Percentiles rank a stretch among this genome's conserved stretches.
Conservation (phyloP, 2,113 vertebrate genomes). For the Chionomys nivalis region DNA sequence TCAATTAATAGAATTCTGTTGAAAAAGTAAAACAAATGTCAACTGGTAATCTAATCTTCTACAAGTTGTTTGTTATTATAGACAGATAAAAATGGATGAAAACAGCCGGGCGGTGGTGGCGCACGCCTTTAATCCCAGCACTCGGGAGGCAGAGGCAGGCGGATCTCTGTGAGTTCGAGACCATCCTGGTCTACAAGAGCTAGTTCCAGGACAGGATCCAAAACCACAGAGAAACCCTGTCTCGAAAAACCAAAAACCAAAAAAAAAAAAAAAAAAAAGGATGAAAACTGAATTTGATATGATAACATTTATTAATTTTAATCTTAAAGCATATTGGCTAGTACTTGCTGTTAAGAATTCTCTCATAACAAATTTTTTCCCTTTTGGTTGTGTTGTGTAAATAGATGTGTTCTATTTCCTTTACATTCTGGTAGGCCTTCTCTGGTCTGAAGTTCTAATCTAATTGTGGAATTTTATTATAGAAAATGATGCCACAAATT, state of each 20-base stretch:
- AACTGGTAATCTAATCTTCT: slow-evolving; percentile 24
- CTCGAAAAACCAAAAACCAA: no score
- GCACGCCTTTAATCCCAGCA: no score
- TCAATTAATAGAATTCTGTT: slow-evolving; percentile 45
- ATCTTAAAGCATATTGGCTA: slow-evolving; percentile 27
- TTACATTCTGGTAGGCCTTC: background rate
- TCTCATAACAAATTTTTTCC: background rate
- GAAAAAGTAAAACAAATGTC: slow-evolving; percentile 47
- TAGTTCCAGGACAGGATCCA: no score
- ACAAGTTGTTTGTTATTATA: background rate
- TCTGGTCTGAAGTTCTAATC: background rate
- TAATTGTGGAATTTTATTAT: slow-evolving; percentile 22
- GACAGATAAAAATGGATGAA: slow-evolving; percentile 30
- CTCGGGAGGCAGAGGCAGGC: no score
- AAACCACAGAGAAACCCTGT: no score
- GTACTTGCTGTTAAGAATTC: background rate
- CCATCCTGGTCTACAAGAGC: no score
- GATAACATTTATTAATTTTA: slow-evolving; percentile 46
- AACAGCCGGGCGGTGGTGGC: no score
- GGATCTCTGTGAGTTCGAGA: no score
- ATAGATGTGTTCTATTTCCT: background rate
- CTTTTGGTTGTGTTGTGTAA: slow-evolving; percentile 37
- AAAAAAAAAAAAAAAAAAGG: no score
- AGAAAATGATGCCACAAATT: slow-evolving; percentile 24
- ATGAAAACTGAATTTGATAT: slow-evolving; percentile 42